Conservation (phyloP, 1,140 invertebrate genomes). For the Diprion similis region DNA sequence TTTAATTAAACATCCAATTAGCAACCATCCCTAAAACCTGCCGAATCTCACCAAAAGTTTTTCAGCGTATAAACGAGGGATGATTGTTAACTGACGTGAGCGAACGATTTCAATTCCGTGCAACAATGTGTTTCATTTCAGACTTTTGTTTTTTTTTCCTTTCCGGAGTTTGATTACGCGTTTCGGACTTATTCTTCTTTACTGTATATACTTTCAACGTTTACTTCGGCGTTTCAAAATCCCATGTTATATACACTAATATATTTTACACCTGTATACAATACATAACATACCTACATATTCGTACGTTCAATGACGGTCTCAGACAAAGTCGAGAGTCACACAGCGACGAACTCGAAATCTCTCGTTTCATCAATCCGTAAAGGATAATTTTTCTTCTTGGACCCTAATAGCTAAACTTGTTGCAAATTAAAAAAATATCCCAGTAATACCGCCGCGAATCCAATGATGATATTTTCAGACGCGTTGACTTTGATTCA, state of each 20-base stretch:
- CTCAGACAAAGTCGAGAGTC: too few species aligned
- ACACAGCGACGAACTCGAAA: too few species aligned
- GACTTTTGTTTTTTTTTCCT: not conserved
- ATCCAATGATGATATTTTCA: not conserved
- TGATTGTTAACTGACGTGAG: not conserved
- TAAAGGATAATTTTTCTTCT: too few species aligned
- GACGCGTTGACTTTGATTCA: not conserved
- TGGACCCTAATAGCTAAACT: too few species aligned
- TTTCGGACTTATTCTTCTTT: slow-evolving; percentile 16
- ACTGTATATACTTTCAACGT: slow-evolving; percentile 25
- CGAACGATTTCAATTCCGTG: not conserved
- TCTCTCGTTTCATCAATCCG: too few species aligned
- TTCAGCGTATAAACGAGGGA: not conserved
- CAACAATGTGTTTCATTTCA: not conserved
- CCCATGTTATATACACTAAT: not conserved
- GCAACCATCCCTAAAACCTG: too few species aligned
- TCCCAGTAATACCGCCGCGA: not conserved
- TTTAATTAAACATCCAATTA: too few species aligned
- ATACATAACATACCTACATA: too few species aligned
- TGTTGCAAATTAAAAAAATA: not conserved
- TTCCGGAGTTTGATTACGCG: not conserved
- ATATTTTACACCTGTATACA: too few species aligned
- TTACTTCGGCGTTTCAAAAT: not conserved
- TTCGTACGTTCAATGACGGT: too few species aligned
- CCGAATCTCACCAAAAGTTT: too few species aligned